Conservation (phyloP, 2,888 invertebrate species). For the Drosophila formosana region DNA sequence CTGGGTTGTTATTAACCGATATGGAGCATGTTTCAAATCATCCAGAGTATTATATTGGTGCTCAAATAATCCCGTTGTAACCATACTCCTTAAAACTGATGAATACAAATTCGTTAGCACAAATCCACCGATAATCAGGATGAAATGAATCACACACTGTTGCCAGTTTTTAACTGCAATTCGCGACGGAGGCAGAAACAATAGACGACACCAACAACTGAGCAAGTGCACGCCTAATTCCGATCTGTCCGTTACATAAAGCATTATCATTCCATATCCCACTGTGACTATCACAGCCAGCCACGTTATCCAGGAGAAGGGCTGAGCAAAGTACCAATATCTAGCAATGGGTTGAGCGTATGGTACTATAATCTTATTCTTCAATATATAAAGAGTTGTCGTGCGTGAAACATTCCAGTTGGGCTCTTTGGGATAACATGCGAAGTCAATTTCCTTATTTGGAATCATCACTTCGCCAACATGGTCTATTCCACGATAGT, state of each 20-base stretch:
- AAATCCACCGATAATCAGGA: conserved; percentile 53
- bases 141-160: conserved; percentile 28
- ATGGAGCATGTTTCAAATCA: conserved; percentile 47
- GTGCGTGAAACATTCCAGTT: background rate
- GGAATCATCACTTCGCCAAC: background rate
- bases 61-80: conserved; percentile 62
- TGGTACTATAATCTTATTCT: conserved; percentile 47
- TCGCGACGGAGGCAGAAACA: conserved; percentile 11
- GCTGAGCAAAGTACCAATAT: conserved; percentile 56
- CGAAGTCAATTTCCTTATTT: conserved; percentile 12
- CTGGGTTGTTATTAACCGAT: conserved; percentile 8
- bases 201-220: conserved; percentile 13
- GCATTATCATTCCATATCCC: conserved; percentile 33
- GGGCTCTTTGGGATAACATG: conserved; percentile 8
- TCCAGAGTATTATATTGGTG: conserved; percentile 46
- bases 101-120: conserved; percentile 60
- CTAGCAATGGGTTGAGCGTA: conserved; percentile 53
- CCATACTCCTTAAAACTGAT: conserved; percentile 59
- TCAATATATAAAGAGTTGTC: conserved; percentile 6
- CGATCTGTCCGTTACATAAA: conserved; percentile 11
- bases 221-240: conserved; percentile 38
- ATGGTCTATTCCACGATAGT: too few relatives aligned
- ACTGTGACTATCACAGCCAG: conserved; percentile 22
- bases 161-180: conserved; percentile 35
- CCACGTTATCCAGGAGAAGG: conserved; percentile 52